Percentiles rank a stretch among this genome's conserved stretches.
These are phyloP conservation scores for Passerina amoena DNA, from an alignment of 2,113 vertebrate genomes.

Conservation along the genomic window DNA sequence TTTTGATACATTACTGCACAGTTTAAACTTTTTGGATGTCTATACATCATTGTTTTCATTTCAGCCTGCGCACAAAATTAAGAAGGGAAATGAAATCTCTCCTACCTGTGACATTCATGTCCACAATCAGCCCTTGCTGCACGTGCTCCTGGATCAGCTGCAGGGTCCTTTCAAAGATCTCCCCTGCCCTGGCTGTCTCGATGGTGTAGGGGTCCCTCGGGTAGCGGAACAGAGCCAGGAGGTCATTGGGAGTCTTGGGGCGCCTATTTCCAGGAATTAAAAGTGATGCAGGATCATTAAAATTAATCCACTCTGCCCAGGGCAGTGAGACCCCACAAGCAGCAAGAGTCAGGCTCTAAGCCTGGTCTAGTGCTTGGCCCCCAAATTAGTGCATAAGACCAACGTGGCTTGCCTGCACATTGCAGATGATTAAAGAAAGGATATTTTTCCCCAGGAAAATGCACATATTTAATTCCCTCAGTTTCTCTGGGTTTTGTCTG, in stretches of 20 bases:
- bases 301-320: neutral
- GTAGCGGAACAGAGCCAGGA: conserved; percentile 75
- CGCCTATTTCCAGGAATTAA: conserved; percentile 27
- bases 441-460: neutral
- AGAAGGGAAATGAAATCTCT: neutral
- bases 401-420: neutral
- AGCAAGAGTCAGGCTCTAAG: neutral
- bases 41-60: neutral
- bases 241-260: conserved; percentile 72
- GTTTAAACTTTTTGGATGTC: neutral
- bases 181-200: conserved; percentile 71
- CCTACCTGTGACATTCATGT: conserved; percentile 72
- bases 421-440: neutral
- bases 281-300: neutral
- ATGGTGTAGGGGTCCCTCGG: conserved; percentile 74
- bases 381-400: neutral
- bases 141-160: conserved; percentile 75
- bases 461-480: neutral
- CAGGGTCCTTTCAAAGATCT: conserved; percentile 76
- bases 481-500: neutral
- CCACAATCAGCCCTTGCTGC: conserved; percentile 69
- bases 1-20: neutral
- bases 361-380: neutral
- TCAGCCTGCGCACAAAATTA: accelerated
- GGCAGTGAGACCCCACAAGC: neutral